These are phyloP conservation scores for Pteronura brasiliensis DNA, from an alignment of 2,113 vertebrate genomes.

Conservation along the genomic window DNA sequence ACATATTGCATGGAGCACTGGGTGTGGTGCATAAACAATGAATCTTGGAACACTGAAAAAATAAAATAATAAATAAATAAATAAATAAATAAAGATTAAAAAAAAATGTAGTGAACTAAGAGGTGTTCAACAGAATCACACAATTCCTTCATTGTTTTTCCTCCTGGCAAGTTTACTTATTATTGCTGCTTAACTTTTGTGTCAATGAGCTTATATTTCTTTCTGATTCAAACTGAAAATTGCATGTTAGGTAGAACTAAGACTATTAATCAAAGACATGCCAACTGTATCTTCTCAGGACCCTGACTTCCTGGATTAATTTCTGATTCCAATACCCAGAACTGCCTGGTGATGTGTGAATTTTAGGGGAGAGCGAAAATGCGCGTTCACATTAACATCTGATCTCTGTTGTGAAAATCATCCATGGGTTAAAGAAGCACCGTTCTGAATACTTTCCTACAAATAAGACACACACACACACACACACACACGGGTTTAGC, in stretches of 20 bases:
- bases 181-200: background rate
- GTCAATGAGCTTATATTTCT: background rate
- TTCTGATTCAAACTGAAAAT: background rate
- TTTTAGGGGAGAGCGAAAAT: background rate
- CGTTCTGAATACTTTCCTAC: background rate
- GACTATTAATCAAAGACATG: background rate
- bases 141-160: background rate
- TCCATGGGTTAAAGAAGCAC: background rate
- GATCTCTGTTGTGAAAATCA: conserved; percentile 1
- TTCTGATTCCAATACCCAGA: background rate
- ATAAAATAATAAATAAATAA: too few relatives aligned
- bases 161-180: background rate
- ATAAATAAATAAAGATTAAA: too few relatives aligned
- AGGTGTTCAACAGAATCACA: background rate
- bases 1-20: too few relatives aligned
- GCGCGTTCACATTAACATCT: background rate
- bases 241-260: background rate
- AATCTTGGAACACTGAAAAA: too few relatives aligned
- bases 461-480: background rate
- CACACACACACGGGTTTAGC: background rate
- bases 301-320: background rate
- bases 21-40: too few relatives aligned
- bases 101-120: background rate
- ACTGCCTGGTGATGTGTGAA: background rate
- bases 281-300: background rate